These are phyloP conservation scores for Nilaparvata lugens DNA, from an alignment of 1,140 invertebrate genomes.

Conservation along the genomic window DNA sequence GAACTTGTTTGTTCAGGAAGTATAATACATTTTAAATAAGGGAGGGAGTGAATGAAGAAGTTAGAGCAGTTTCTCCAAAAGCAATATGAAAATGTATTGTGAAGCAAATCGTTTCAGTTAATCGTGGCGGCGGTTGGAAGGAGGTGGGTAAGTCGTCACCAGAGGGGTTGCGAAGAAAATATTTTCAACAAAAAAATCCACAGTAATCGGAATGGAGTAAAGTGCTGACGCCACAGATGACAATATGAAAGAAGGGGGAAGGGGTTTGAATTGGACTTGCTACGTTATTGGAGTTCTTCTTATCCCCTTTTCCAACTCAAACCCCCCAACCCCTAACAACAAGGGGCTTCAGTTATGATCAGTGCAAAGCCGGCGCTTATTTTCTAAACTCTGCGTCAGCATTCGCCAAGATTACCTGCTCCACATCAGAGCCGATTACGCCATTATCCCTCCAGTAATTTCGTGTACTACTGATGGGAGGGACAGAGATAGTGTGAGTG, in stretches of 20 bases:
- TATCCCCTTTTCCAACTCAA: not conserved
- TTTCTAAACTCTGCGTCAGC: not conserved
- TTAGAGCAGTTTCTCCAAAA: not conserved
- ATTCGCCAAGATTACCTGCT: not conserved
- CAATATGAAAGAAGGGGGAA: too few species aligned
- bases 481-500: too few species aligned
- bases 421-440: not conserved
- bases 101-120: not conserved
- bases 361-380: not conserved
- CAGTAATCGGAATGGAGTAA: not conserved
- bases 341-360: not conserved
- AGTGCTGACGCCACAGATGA: not conserved
- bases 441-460: not conserved
- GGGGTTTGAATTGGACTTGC: not conserved
- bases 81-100: slow-evolving; percentile 2
- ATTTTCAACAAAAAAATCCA: slow-evolving; percentile 1
- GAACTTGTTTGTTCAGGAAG: too few species aligned
- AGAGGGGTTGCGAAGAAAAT: not conserved
- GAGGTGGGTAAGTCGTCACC: not conserved
- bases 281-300: not conserved
- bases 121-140: not conserved
- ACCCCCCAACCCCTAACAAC: not conserved
- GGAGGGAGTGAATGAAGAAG: too few species aligned
- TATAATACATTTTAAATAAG: too few species aligned
- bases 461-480: too few species aligned